Conservation (phyloP, 2,888 invertebrate genomes). For the Listrodromus nycthemerus region DNA sequence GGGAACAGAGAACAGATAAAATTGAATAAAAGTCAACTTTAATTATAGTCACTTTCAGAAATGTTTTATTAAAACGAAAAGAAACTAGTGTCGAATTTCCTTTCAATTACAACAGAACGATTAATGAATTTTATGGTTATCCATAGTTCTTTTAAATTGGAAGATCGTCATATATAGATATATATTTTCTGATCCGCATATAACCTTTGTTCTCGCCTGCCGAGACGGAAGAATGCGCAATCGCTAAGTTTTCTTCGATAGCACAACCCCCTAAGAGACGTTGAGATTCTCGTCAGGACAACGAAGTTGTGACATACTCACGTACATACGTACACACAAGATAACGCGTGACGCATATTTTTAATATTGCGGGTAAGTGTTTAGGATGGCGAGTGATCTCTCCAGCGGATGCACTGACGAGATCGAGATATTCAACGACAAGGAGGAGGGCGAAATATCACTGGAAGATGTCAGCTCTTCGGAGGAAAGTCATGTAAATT, state of each 20-base stretch:
- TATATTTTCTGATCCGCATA: conserved; percentile 8
- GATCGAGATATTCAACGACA: conserved; percentile 78
- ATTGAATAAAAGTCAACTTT: neutral
- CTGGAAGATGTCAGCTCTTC: conserved; percentile 83
- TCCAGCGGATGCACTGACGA: conserved; percentile 80
- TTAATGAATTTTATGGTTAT: conserved; percentile 15
- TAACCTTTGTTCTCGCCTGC: conserved; percentile 36
- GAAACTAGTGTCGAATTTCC: neutral
- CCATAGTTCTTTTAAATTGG: conserved; percentile 3
- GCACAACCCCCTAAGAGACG: neutral
- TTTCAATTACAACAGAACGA: neutral
- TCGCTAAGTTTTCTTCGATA: neutral
- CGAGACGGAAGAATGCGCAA: neutral
- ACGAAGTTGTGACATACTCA: conserved; percentile 26
- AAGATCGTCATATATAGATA: neutral
- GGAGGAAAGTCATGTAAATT: conserved; percentile 79
- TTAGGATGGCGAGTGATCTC: conserved; percentile 81
- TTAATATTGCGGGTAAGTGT: conserved; percentile 68
- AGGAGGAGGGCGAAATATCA: conserved; percentile 83
- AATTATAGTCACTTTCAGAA: neutral
- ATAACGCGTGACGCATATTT: conserved; percentile 16
- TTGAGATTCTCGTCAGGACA: neutral
- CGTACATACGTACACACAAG: conserved; percentile 2
- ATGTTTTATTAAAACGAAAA: neutral
- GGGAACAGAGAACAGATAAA: conserved; percentile 13